Evolutionary conservation across 2,888 invertebrate species (phyloP).

Genomic region (Ornithoptera priamus): DNA sequence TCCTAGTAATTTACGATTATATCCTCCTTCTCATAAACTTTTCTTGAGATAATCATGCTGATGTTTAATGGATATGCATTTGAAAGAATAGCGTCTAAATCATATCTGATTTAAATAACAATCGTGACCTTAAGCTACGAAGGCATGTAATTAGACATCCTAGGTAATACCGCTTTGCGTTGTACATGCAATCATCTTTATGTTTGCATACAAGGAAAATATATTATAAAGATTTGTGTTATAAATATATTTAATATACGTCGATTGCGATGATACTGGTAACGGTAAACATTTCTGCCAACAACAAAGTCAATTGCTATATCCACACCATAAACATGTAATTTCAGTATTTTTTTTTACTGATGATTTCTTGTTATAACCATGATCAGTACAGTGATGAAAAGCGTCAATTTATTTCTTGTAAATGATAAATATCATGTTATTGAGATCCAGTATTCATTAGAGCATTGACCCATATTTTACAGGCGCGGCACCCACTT

Average conservation of each 20-base stretch:
- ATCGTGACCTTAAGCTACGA: conserved; percentile 1
- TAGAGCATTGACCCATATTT: conserved; percentile 76
- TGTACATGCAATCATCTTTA: not conserved
- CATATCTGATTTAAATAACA: conserved; percentile 17
- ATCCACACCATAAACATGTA: too few relatives aligned
- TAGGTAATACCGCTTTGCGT: not conserved
- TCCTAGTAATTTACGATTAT: too few relatives aligned
- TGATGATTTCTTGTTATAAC: not conserved
- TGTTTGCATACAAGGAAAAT: not conserved
- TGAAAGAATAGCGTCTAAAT: conserved; percentile 12
- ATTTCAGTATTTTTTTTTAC: not conserved
- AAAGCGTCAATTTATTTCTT: not conserved
- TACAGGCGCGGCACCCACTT: conserved; percentile 55
- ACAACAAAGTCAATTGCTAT: not conserved
- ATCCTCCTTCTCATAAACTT: too few relatives aligned
- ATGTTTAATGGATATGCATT: not conserved
- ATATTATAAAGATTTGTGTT: not conserved
- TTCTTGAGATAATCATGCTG: too few relatives aligned
- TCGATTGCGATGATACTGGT: not conserved
- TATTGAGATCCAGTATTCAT: conserved; percentile 8
- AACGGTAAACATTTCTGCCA: not conserved
- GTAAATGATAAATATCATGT: not conserved
- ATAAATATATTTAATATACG: not conserved
- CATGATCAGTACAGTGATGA: not conserved
- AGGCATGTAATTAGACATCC: conserved; percentile 2